Evolutionary conservation across 2,113 vertebrate genomes (phyloP).

Genomic region (Ploceus nigricollis): DNA sequence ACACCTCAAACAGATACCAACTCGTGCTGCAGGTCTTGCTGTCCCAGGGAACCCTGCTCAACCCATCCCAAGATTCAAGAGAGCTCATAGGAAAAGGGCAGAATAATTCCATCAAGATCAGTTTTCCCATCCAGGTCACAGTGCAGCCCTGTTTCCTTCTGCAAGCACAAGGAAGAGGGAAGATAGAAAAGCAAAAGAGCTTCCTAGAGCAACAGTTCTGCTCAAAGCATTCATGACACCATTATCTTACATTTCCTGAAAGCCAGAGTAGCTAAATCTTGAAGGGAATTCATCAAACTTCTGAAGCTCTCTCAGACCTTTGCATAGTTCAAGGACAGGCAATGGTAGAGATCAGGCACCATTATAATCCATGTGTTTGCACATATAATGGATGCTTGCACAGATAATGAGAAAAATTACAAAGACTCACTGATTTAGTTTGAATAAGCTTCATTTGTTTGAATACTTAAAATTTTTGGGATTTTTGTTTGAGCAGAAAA

Average conservation of each 20-base stretch:
- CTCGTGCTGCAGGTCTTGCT: not conserved
- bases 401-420: not conserved
- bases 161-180: not conserved
- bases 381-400: not conserved
- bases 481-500: not conserved
- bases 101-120: not conserved
- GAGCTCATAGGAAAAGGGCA: not conserved
- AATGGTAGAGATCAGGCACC: not conserved
- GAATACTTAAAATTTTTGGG: rapidly evolving
- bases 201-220: not conserved
- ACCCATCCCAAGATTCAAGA: not conserved
- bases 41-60: not conserved
- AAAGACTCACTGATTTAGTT: not conserved
- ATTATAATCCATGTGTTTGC: rapidly evolving
- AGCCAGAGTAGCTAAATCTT: not conserved
- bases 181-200: not conserved
- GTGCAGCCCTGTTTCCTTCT: not conserved
- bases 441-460: not conserved
- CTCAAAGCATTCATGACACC: not conserved
- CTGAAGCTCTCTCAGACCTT: not conserved
- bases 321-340: not conserved
- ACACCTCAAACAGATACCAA: not conserved
- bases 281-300: not conserved
- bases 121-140: not conserved
- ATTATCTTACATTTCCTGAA: not conserved